Evolutionary conservation across 2,888 invertebrate genomes (phyloP).

Genomic region (Lysandra coridon): DNA sequence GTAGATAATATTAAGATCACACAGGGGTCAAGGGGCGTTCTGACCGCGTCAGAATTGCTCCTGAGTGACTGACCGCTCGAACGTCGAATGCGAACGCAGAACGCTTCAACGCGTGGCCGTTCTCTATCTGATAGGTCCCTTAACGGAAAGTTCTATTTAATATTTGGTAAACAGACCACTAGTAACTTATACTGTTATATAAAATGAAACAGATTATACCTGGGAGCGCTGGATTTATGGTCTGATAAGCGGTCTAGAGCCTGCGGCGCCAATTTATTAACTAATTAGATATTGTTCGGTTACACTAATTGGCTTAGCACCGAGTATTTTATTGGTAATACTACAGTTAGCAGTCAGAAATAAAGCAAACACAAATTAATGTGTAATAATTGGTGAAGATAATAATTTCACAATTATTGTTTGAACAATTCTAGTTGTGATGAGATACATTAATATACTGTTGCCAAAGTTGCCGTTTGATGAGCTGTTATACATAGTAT

Average conservation of each 20-base stretch:
- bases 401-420: no score
- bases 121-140: not conserved
- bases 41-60: no score
- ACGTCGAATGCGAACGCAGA: no score
- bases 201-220: conserved; percentile 31
- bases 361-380: not conserved
- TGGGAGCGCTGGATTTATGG: conserved; percentile 24
- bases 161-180: not conserved
- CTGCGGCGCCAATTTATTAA: conserved; percentile 28
- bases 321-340: not conserved
- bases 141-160: not conserved
- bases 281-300: conserved; percentile 30
- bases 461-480: no score
- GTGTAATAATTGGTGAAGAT: no score
- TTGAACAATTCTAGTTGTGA: no score
- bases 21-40: no score
- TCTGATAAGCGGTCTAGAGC: conserved; percentile 27
- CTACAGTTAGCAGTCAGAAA: not conserved
- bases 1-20: no score
- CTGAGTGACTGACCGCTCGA: no score
- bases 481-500: no score
- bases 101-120: no score
- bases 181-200: not conserved
- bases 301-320: not conserved
- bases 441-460: no score